Conservation (phyloP, 2,888 invertebrate genomes). For the Myopa testacea region DNA sequence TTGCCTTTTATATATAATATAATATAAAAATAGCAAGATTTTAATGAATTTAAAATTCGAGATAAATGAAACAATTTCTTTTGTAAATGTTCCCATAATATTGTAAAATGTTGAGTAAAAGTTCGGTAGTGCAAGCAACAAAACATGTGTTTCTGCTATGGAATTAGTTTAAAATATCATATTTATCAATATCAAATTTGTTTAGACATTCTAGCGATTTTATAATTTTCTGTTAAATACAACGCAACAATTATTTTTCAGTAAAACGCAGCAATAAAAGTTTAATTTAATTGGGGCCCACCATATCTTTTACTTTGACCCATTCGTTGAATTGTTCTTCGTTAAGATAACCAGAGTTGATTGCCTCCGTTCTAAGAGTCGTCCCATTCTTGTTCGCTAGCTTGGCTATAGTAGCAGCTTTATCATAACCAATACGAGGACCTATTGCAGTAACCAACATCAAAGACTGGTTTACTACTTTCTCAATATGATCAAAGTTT, state of each 20-base stretch:
- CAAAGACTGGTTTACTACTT: slow-evolving; percentile 89
- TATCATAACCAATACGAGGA: slow-evolving; percentile 97
- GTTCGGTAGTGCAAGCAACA: neutral
- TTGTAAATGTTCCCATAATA: too few relatives aligned
- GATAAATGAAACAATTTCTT: too few relatives aligned
- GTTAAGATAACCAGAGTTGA: slow-evolving; percentile 84
- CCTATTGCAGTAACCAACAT: slow-evolving; percentile 98
- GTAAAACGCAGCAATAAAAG: neutral
- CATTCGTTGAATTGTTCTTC: slow-evolving; percentile 87
- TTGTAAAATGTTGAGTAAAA: too few relatives aligned
- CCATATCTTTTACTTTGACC: slow-evolving; percentile 91
- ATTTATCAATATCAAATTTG: too few relatives aligned
- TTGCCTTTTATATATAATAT: too few relatives aligned
- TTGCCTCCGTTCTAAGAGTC: slow-evolving; percentile 87
- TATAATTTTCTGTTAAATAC: too few relatives aligned
- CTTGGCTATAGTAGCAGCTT: slow-evolving; percentile 95
- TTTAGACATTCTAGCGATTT: too few relatives aligned
- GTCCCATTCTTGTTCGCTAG: slow-evolving; percentile 91
- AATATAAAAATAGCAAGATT: too few relatives aligned
- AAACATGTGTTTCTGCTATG: neutral
- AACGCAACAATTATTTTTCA: neutral
- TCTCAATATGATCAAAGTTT: slow-evolving; percentile 79
- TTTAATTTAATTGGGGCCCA: slow-evolving; percentile 79
- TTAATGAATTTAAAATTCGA: too few relatives aligned
- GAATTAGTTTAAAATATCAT: too few relatives aligned